Evolutionary conservation across 53 echinoderm and acorn worm genomes (phyloP).

Genomic region (Holothuria scabra): DNA sequence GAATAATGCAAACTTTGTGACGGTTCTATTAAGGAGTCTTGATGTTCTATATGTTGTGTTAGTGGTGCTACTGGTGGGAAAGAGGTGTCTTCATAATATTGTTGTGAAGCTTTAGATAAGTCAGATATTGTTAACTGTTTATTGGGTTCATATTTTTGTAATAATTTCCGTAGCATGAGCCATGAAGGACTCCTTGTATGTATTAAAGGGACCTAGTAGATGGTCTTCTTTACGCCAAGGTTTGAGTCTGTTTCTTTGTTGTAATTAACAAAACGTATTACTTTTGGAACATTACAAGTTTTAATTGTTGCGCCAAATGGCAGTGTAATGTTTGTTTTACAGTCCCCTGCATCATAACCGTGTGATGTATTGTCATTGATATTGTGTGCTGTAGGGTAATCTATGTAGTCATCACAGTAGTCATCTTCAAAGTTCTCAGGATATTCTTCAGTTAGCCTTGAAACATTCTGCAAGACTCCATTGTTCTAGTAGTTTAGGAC

Average conservation of each 20-base stretch:
- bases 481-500: no score
- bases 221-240: no score
- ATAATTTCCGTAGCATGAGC: no score
- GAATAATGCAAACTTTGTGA: neutral
- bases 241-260: slow-evolving; percentile 6
- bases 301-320: slow-evolving; percentile 6
- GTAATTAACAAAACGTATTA: slow-evolving; percentile 51
- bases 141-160: no score
- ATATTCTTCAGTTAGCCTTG: slow-evolving; percentile 31
- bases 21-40: neutral
- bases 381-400: neutral
- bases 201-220: no score
- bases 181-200: no score
- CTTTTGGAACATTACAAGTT: slow-evolving; percentile 22
- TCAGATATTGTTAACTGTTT: no score
- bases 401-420: slow-evolving; percentile 42
- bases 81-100: no score
- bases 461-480: no score
- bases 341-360: neutral
- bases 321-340: neutral
- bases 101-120: no score
- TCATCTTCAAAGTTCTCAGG: no score
- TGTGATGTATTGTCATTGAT: neutral
- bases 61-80: no score
- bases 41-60: slow-evolving; percentile 4